phyloP scores from a whole-genome alignment of 2,888 invertebrate genomes.

The Lingula anatina region DNA sequence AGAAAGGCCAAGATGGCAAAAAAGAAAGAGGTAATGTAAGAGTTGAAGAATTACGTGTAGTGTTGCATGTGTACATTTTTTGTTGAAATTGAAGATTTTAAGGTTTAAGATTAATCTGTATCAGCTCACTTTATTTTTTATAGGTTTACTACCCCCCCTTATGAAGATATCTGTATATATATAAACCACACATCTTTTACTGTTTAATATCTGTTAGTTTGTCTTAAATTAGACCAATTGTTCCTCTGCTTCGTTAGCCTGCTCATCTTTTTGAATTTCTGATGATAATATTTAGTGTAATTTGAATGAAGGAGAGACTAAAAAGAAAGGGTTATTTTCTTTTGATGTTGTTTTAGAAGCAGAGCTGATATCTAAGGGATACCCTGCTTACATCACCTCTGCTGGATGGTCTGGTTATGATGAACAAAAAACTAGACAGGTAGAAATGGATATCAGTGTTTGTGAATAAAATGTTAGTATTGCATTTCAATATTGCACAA shows the following conservation, averaged over 20 bases:
- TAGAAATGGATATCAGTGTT: conserved; percentile 3
- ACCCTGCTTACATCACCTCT: conserved; percentile 76
- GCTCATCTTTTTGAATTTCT: not conserved
- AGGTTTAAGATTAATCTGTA: too few species aligned
- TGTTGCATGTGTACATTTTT: not conserved
- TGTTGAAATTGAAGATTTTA: too few species aligned
- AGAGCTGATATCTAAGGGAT: conserved; percentile 63
- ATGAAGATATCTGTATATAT: too few species aligned
- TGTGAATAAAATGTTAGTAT: not conserved
- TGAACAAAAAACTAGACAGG: conserved; percentile 64
- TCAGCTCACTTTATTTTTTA: too few species aligned
- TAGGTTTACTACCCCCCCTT: too few species aligned
- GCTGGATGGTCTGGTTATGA: conserved; percentile 79
- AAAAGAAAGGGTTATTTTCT: not conserved
- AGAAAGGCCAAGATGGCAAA: conserved; percentile 58
- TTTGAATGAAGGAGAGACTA: not conserved
- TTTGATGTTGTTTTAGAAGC: conserved; percentile 52
- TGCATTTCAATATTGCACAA: not conserved
- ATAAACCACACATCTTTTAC: too few species aligned
- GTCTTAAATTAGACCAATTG: not conserved
- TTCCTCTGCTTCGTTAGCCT: not conserved
- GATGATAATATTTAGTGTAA: not conserved
- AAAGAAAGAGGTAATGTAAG: conserved; percentile 47
- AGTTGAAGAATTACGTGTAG: not conserved
- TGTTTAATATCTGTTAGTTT: too few species aligned